Percentiles rank a stretch among this genome's conserved stretches.
Conservation (phyloP, 1,140 invertebrate species). For the Pseudomyrmex flavicornis region DNA sequence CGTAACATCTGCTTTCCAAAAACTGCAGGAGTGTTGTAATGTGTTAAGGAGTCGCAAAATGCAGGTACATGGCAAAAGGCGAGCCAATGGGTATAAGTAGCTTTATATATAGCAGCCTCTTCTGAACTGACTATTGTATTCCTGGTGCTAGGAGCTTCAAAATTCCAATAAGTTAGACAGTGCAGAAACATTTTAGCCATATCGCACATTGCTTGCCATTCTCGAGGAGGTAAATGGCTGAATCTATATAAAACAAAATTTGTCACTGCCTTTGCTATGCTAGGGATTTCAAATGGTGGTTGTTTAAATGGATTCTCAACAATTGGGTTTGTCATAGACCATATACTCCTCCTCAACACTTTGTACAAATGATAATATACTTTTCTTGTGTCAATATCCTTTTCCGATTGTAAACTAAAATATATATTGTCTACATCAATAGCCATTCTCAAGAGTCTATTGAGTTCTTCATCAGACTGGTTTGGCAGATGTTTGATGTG, state of each 20-base stretch:
- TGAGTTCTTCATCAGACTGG: conserved; percentile 91
- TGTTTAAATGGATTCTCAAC: conserved; percentile 95
- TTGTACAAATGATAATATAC: conserved; percentile 96
- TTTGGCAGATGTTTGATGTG: conserved; percentile 93
- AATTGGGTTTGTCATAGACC: conserved; percentile 92
- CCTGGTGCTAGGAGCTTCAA: conserved; percentile 93
- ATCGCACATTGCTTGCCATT: conserved; percentile 96
- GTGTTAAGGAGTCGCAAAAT: conserved; percentile 96
- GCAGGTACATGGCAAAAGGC: conserved; percentile 98
- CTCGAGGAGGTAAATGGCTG: conserved; percentile 92
- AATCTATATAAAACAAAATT: conserved; percentile 97
- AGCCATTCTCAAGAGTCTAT: conserved; percentile 93
- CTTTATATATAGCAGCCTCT: conserved; percentile 94
- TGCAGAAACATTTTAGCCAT: conserved; percentile 97
- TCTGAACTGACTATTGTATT: conserved; percentile 90
- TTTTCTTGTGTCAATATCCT: conserved; percentile 95
- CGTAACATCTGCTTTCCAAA: conserved; percentile 95
- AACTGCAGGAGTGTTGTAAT: conserved; percentile 95
- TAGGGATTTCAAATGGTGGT: conserved; percentile 96
- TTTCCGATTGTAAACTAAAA: conserved; percentile 95
- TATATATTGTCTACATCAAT: conserved; percentile 97
- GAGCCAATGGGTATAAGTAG: conserved; percentile 97
- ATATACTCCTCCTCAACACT: conserved; percentile 93
- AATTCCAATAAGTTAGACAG: conserved; percentile 97
- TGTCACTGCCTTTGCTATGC: conserved; percentile 95